Conservation (phyloP, 2,888 invertebrate genomes). For the Hirtodrosophila duncani region DNA sequence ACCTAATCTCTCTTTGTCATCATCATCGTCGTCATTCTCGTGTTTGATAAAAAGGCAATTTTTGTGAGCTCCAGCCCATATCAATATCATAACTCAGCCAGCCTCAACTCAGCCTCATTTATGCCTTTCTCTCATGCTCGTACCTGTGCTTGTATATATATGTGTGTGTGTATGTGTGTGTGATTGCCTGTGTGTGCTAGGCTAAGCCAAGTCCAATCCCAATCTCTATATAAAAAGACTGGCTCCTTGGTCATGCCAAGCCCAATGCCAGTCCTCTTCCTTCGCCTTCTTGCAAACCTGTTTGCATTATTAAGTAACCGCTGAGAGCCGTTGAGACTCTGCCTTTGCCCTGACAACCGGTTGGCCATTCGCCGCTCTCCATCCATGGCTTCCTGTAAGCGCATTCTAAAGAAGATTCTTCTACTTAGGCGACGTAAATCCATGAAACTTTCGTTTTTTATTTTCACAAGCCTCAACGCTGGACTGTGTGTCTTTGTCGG, state of each 20-base stretch:
- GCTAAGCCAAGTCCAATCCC: neutral
- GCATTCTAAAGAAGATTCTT: slow-evolving; percentile 43
- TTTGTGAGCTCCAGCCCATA: slow-evolving; percentile 25
- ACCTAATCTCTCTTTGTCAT: slow-evolving; percentile 60
- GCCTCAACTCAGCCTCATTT: slow-evolving; percentile 37
- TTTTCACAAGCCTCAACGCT: slow-evolving; percentile 32
- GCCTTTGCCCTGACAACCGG: slow-evolving; percentile 47
- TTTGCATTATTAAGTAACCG: slow-evolving; percentile 70
- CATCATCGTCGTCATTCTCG: slow-evolving; percentile 25
- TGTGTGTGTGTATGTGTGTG: no score
- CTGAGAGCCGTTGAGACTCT: no score
- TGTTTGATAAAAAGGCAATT: slow-evolving; percentile 37
- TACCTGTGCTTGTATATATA: no score
- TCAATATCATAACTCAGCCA: slow-evolving; percentile 52
- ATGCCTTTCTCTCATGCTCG: slow-evolving; percentile 35
- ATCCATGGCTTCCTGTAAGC: slow-evolving; percentile 55
- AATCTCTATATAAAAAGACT: neutral
- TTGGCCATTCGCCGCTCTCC: slow-evolving; percentile 28
- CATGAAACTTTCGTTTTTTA: slow-evolving; percentile 66
- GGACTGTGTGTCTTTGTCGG: slow-evolving; percentile 1
- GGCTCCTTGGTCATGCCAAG: no score
- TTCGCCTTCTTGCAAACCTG: slow-evolving; percentile 54
- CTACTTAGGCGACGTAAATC: slow-evolving; percentile 17
- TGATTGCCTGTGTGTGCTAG: no score
- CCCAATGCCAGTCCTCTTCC: slow-evolving; percentile 7